Evolutionary conservation across 2,797 vertebrate genomes (phyloP).

Genomic region (Alauda arvensis): DNA sequence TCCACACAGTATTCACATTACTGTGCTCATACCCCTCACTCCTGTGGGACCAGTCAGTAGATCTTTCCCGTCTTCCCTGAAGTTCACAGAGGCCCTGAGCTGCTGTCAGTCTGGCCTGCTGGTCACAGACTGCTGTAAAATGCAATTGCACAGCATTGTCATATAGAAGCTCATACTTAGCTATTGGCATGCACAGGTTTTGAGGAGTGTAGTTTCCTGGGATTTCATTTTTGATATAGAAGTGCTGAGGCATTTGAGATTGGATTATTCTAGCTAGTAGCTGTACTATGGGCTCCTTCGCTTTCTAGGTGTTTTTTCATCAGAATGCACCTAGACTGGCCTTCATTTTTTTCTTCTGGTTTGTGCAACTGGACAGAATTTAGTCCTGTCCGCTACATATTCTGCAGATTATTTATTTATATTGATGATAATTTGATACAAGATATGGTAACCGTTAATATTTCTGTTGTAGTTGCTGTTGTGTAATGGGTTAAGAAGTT

Average conservation of each 20-base stretch:
- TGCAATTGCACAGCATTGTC: background rate
- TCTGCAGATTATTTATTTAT: background rate
- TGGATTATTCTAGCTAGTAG: background rate
- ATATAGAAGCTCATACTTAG: background rate
- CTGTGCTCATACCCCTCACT: background rate
- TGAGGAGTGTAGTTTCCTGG: background rate
- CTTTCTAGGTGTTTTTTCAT: background rate
- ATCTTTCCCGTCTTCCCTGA: background rate
- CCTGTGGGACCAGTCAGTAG: background rate
- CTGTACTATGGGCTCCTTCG: background rate
- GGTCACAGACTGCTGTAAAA: background rate
- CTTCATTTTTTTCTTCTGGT: background rate
- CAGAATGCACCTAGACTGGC: too few relatives aligned
- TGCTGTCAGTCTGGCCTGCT: background rate
- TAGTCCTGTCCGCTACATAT: background rate
- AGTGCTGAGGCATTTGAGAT: background rate
- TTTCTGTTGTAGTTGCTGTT: background rate
- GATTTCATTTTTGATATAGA: background rate
- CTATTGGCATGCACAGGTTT: background rate
- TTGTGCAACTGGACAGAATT: background rate
- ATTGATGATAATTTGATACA: background rate
- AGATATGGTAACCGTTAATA: background rate
- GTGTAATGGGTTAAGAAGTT: background rate
- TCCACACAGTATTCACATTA: background rate
- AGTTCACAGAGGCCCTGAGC: background rate